Base-by-base conservation (phyloP, 2,113 vertebrate species). In the Scolopax mira region DNA sequence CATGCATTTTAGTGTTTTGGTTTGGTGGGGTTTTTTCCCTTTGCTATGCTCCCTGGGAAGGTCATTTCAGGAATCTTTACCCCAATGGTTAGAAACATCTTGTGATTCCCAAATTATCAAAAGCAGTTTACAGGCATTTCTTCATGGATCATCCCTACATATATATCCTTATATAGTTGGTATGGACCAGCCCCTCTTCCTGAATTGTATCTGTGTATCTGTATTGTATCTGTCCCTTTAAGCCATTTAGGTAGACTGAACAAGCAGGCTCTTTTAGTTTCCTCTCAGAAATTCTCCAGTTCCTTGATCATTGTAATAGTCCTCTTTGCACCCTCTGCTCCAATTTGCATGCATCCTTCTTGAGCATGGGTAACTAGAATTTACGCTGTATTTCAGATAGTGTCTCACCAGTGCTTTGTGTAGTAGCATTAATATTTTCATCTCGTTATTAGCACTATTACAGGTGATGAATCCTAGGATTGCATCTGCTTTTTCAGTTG, bases 401-500 rank as follows among this genome's bases (percentile, higher is more conserved):
- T 79, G 74, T 75, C 84, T 94, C 84, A 85, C 84, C 74, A 82
- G 37, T 39, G 81, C 94, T 96, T 94, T 96, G 87, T 96, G 67
- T 25, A 48, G 91, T n/a, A 79, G 78, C 93, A 95, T 96, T 97
- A 97, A 96, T 97, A 95, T 96, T 96, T 97, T 92, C 93, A n/a
- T 82, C 84, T 89, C 0, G 23, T 94, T 96, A 96, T 96, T 96
- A 97, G 95, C 91, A 82, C 87, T 94, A 95, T 96, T 97, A 95
- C 85, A 73, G 79, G 93, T 92, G 93, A 95, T 94, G 96, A 95
- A 95, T 97, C 81, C 81, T 41, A 93, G 95, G 91, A 96, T 96
- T 95, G 95, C 91, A 88, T 96, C 95, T 96, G 92, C 86, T 94
- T 95, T 97, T 96, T 95, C 95, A 91, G 93, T 94, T 96, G 95